phyloP scores from a whole-genome alignment of 92 coral and sea anemone genomes.

The Parazoanthus swiftii region DNA sequence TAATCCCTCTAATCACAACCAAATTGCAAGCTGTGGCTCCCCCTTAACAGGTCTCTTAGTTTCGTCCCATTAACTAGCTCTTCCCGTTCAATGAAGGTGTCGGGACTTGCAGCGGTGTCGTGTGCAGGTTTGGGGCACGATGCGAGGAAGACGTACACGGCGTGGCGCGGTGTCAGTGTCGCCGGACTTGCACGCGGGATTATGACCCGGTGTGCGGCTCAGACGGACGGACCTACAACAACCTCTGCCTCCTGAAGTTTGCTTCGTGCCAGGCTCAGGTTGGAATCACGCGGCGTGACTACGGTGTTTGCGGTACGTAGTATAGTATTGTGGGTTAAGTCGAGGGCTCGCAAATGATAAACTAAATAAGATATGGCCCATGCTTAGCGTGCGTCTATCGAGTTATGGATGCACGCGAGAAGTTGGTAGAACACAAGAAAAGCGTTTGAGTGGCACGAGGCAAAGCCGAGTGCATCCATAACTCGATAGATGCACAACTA shows the following conservation, averaged over 20 bases:
- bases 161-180: slow-evolving; percentile 57
- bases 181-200: slow-evolving; percentile 61
- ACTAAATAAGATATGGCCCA: no score
- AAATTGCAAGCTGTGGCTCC: no score
- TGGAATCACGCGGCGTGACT: slow-evolving; percentile 69
- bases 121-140: slow-evolving; percentile 72
- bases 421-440: no score
- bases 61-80: not conserved
- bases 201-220: slow-evolving; percentile 96
- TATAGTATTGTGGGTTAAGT: not conserved
- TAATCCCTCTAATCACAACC: no score
- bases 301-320: slow-evolving; percentile 90
- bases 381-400: no score
- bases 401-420: no score
- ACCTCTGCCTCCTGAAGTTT: slow-evolving; percentile 78
- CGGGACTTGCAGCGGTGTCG: slow-evolving; percentile 54
- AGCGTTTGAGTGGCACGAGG: no score
- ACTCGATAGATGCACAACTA: no score
- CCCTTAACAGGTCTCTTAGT: no score
- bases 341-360: no score
- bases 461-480: no score
- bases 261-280: slow-evolving; percentile 78
- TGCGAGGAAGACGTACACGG: slow-evolving; percentile 62
- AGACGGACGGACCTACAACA: slow-evolving; percentile 79
- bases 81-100: slow-evolving; percentile 32